A percentile compares a stretch with the other conserved stretches of the same genome.
Conservation (phyloP, 2,797 vertebrate species). For the Crax fasciolata region DNA sequence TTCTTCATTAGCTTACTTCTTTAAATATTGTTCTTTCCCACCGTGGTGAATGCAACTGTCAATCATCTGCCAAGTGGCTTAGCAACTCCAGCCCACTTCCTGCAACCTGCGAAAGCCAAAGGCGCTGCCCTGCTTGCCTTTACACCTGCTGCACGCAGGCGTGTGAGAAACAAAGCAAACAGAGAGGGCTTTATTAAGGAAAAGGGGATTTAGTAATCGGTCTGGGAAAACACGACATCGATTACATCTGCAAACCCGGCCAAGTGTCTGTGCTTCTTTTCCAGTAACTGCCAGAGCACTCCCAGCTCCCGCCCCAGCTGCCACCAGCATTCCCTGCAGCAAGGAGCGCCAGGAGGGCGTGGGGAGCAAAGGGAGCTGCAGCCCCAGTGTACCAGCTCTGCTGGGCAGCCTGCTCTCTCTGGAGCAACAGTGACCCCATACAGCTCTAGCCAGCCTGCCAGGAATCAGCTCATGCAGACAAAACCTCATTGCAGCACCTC, state of each 20-base stretch:
- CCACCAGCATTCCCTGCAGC: rapidly evolving
- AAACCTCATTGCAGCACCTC: neutral
- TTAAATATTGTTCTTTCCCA: neutral
- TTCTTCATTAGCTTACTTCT: slow-evolving; percentile 15
- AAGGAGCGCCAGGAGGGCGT: neutral
- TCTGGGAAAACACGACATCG: neutral
- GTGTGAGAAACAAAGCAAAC: rapidly evolving
- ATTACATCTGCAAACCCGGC: neutral
- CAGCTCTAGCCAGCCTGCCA: neutral
- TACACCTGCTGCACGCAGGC: neutral
- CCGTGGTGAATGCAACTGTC: neutral
- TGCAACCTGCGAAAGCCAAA: neutral
- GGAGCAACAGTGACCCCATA: neutral
- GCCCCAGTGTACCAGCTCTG: rapidly evolving
- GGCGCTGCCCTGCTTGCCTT: neutral
- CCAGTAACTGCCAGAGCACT: neutral
- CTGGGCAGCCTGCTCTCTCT: neutral
- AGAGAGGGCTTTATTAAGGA: neutral
- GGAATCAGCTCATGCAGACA: neutral
- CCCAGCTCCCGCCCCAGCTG: neutral
- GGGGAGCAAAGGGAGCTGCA: neutral
- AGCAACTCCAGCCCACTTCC: neutral
- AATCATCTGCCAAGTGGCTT: neutral
- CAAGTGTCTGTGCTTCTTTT: neutral
- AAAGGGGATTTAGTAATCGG: neutral